A percentile compares a stretch with the other conserved stretches of the same genome.
phyloP scores from a whole-genome alignment of 35 echinoderm and acorn worm species.

The Stichopus chloronotus region DNA sequence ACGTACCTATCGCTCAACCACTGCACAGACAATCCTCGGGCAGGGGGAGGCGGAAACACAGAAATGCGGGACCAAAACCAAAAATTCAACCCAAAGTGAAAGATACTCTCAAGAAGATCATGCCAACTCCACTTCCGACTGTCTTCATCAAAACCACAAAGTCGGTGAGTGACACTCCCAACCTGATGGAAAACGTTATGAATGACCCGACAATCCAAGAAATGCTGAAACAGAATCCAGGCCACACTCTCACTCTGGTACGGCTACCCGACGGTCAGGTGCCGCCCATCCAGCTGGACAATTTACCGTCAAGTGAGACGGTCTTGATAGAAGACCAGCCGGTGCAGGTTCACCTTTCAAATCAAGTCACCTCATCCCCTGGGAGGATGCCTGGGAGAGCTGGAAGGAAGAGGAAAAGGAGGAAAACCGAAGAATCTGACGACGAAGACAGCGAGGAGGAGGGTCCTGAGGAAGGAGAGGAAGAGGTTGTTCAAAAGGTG shows the following conservation, averaged over 20 bases:
- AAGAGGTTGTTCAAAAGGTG: conserved; percentile 18
- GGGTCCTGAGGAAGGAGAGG: not conserved
- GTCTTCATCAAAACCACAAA: conserved; percentile 27
- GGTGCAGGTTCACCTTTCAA: not conserved
- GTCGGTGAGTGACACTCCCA: not conserved
- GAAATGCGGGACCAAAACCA: not conserved
- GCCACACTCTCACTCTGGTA: conserved; percentile 39
- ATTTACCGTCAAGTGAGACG: conserved; percentile 32
- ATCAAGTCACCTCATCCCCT: not conserved
- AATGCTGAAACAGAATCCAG: conserved; percentile 56
- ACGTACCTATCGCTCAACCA: conserved; percentile 40
- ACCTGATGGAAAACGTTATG: conserved; percentile 43
- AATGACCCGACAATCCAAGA: conserved; percentile 44
- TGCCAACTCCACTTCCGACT: conserved; percentile 18
- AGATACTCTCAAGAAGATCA: conserved; percentile 24
- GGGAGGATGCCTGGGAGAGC: conserved; percentile 5
- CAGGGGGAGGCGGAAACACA: not conserved
- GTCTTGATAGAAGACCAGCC: conserved; percentile 15
- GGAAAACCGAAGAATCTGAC: not conserved
- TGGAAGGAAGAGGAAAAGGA: conserved; percentile 30
- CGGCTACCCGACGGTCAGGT: conserved; percentile 30
- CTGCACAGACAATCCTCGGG: not conserved
- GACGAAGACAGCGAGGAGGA: not conserved
- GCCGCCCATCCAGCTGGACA: conserved; percentile 19
- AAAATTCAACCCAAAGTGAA: conserved; percentile 27